Conservation (phyloP, 2,113 vertebrate genomes). For the Pipa parva region DNA sequence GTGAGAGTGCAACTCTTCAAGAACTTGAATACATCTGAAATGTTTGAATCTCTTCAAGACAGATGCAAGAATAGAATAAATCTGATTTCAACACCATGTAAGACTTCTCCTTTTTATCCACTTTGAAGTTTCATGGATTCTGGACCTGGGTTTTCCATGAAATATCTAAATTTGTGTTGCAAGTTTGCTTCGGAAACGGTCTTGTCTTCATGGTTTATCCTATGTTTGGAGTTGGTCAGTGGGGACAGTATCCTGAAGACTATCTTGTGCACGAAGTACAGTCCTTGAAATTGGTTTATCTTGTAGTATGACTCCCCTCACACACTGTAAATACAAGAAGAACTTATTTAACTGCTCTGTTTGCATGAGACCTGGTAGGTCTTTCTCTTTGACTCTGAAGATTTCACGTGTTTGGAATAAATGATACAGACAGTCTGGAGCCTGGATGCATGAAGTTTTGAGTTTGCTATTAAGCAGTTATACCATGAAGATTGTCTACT, state of each 20-base stretch:
- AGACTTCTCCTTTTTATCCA: background rate
- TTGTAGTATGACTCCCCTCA: too few species aligned
- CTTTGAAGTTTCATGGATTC: background rate
- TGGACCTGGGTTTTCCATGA: background rate
- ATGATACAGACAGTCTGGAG: background rate
- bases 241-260: slow-evolving; percentile 5
- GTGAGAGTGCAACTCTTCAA: background rate
- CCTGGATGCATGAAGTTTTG: background rate
- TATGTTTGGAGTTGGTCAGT: background rate
- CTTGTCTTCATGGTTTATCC: background rate
- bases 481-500: slow-evolving; percentile 69
- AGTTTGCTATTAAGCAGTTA: slow-evolving; percentile 44
- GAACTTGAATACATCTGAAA: background rate
- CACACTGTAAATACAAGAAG: too few species aligned
- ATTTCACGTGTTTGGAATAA: background rate
- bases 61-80: background rate
- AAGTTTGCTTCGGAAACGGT: background rate
- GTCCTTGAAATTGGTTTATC: too few species aligned
- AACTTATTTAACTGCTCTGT: background rate
- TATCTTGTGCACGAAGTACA: background rate
- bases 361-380: background rate
- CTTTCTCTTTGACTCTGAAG: background rate
- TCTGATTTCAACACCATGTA: background rate
- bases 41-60: background rate
- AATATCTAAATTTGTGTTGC: background rate